phyloP scores from a whole-genome alignment of 2,113 vertebrate genomes.

The Sebastes schlegelii region DNA sequence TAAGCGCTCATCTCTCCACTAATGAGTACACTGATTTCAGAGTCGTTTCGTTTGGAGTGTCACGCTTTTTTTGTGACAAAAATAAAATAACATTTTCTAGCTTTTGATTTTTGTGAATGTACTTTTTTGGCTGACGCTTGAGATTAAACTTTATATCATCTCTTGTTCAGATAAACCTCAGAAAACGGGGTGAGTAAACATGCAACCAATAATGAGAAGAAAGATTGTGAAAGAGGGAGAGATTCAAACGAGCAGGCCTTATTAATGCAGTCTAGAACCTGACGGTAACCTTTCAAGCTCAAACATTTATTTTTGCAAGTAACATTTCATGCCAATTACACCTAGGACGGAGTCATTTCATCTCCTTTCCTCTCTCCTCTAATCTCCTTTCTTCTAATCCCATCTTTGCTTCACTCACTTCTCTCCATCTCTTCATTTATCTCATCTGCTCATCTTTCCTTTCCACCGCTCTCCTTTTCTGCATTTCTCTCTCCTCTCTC shows the following conservation, averaged over 20 bases:
- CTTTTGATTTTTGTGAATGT: not conserved
- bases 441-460: constrained; percentile 1
- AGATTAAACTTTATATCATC: not conserved
- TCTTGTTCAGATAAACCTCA: constrained; percentile 1
- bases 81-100: not conserved
- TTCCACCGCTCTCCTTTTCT: not conserved
- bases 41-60: constrained; percentile 41
- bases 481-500: not conserved
- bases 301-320: constrained; percentile 55
- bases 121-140: not conserved
- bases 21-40: constrained; percentile 62
- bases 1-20: constrained; percentile 60
- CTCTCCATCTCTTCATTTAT: constrained; percentile 40
- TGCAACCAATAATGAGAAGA: not conserved
- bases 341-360: constrained; percentile 18
- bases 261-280: constrained; percentile 17
- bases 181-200: not conserved
- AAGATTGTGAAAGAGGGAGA: not conserved
- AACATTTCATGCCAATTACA: constrained; percentile 65
- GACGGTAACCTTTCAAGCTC: constrained; percentile 49
- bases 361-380: constrained; percentile 6
- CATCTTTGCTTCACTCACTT: constrained; percentile 6
- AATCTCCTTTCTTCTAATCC: constrained; percentile 23
- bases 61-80: constrained; percentile 30
- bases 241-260: constrained; percentile 13